Conservation (phyloP, 1,140 invertebrate species). For the Maconellicoccus hirsutus region DNA sequence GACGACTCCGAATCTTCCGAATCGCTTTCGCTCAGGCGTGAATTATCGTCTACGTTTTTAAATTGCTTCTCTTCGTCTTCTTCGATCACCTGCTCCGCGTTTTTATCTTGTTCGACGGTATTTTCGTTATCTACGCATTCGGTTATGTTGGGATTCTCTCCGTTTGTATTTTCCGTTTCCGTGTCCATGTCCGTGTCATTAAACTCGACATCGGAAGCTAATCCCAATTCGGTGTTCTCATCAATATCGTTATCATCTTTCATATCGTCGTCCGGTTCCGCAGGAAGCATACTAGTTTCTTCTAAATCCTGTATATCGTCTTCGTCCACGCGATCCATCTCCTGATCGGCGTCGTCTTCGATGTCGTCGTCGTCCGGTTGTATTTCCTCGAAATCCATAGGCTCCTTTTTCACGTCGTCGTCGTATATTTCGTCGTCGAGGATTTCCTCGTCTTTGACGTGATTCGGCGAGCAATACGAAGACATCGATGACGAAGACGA, state of each 20-base stretch:
- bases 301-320: not conserved
- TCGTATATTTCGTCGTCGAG: constrained; percentile 16
- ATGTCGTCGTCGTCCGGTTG: not conserved
- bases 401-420: not conserved
- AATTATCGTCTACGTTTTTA: not conserved
- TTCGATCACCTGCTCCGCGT: not conserved
- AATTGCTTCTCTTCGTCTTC: not conserved
- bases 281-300: too few species aligned
- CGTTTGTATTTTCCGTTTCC: not conserved
- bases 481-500: not conserved
- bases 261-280: not conserved
- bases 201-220: not conserved
- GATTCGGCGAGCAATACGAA: not conserved
- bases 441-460: constrained; percentile 3
- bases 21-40: not conserved
- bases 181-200: not conserved
- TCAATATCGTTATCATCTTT: too few species aligned
- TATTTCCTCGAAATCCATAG: not conserved
- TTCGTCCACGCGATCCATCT: constrained; percentile 6
- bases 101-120: not conserved
- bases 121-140: not conserved
- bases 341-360: not conserved
- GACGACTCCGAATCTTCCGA: not conserved
- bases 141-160: not conserved
- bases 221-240: not conserved